Evolutionary conservation across 2,888 invertebrate species (phyloP).

Genomic region (Mythimna impura): DNA sequence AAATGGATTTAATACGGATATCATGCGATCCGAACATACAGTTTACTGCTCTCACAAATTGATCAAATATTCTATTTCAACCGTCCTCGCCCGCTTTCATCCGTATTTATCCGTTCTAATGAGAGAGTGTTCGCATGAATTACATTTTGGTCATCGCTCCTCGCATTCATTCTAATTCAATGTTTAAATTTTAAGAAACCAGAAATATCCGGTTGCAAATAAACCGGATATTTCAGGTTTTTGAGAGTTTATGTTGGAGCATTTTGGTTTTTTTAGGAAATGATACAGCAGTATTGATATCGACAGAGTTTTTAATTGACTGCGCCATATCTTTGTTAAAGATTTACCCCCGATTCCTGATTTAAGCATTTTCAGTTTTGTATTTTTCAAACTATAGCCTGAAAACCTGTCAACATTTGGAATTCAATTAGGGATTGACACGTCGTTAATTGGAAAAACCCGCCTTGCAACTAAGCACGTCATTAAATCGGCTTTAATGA

Average conservation of each 20-base stretch:
- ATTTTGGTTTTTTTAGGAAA: background rate
- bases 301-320: background rate
- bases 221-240: background rate
- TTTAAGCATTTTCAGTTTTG: too few species aligned
- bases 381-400: too few species aligned
- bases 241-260: background rate
- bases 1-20: conserved; percentile 19
- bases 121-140: conserved; percentile 39
- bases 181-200: conserved; percentile 26
- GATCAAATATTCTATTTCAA: conserved; percentile 56
- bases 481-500: background rate
- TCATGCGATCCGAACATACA: conserved; percentile 17
- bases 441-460: too few species aligned
- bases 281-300: background rate
- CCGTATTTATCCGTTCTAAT: conserved; percentile 25
- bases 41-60: conserved; percentile 41
- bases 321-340: background rate
- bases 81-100: background rate
- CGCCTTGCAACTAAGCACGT: background rate
- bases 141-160: conserved; percentile 37
- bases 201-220: too few species aligned
- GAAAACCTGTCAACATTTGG: too few species aligned
- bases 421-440: too few species aligned
- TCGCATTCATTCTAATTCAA: conserved; percentile 27
- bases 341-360: background rate